phyloP scores from a whole-genome alignment of 2,797 vertebrate genomes.

The Forpus xanthops region DNA sequence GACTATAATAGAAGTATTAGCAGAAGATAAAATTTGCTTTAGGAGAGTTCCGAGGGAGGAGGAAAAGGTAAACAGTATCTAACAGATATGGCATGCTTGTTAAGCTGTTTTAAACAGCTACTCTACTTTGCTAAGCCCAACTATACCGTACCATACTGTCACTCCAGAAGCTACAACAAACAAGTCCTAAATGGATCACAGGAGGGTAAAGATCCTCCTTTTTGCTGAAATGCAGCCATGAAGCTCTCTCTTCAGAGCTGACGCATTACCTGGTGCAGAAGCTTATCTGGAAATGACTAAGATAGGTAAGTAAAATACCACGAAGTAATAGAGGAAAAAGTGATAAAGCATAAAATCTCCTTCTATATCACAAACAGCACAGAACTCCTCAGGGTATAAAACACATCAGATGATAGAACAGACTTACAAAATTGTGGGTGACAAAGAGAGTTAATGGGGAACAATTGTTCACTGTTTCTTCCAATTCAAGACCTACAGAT shows the following conservation, averaged over 20 bases:
- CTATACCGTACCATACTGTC: not conserved
- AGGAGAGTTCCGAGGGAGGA: not conserved
- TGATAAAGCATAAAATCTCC: not conserved
- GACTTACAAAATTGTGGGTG: not conserved
- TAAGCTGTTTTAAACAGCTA: not conserved
- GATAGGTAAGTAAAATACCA: not conserved
- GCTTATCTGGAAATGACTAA: not conserved
- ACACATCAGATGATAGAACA: not conserved
- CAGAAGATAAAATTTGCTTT: not conserved
- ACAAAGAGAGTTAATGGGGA: not conserved
- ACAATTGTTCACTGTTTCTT: not conserved
- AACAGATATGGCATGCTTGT: not conserved
- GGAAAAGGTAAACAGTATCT: not conserved
- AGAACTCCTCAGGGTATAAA: not conserved
- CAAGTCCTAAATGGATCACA: not conserved
- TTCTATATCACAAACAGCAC: not conserved
- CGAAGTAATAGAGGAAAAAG: not conserved
- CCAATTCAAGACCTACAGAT: not conserved
- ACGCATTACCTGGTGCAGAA: not conserved
- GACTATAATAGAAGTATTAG: not conserved
- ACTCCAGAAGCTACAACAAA: not conserved
- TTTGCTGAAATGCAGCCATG: not conserved
- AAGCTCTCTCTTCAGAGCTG: not conserved
- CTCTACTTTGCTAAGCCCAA: not conserved
- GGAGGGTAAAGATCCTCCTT: not conserved